Percentiles rank a stretch among this genome's conserved stretches.
These are phyloP conservation scores for Heliconius aoede DNA, from an alignment of 2,888 invertebrate genomes.

Conservation along the genomic window DNA sequence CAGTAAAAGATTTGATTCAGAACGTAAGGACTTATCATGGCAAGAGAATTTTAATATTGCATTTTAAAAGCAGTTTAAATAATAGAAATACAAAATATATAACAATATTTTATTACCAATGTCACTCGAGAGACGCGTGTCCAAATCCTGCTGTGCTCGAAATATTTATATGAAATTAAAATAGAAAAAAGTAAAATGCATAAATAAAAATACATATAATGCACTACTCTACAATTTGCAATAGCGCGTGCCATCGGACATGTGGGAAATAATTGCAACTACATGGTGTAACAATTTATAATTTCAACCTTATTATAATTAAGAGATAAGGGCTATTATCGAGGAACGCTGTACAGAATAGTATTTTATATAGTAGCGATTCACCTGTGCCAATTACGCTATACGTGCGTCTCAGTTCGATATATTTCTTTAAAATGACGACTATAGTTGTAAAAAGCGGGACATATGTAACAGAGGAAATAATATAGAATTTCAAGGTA, in stretches of 20 bases:
- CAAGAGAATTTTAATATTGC: too few species aligned
- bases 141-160: slow-evolving; percentile 8
- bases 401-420: slow-evolving; percentile 58
- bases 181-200: not conserved
- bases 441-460: slow-evolving; percentile 7
- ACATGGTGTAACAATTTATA: slow-evolving; percentile 38
- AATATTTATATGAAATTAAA: slow-evolving; percentile 9
- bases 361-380: slow-evolving; percentile 36
- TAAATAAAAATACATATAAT: slow-evolving; percentile 16
- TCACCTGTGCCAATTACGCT: slow-evolving; percentile 65
- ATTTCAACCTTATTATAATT: slow-evolving; percentile 40
- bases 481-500: slow-evolving; percentile 14
- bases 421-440: slow-evolving; percentile 47
- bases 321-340: slow-evolving; percentile 45
- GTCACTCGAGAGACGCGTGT: not conserved
- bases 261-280: slow-evolving; percentile 54
- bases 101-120: not conserved
- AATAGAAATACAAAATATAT: not conserved
- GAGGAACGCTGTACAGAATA: slow-evolving; percentile 13
- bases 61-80: too few species aligned
- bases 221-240: slow-evolving; percentile 36
- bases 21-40: too few species aligned
- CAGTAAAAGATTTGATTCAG: too few species aligned
- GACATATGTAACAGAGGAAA: slow-evolving; percentile 12
- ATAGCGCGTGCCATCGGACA: slow-evolving; percentile 65